Evolutionary conservation across 2,113 vertebrate species (phyloP).

Genomic region (western clawed frog (Xenopus tropicalis)): UCB_Xtro_10.0 CM004445.2:99685001-99685500

Average conservation of each 20-base stretch:
- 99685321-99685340: neutral
- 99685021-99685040: conserved; percentile 44
- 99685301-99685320: conserved; percentile 9
- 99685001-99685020: conserved; percentile 43
- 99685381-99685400: no score
- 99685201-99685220: conserved; percentile 44
- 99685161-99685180: conserved; percentile 40
- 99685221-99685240: conserved; percentile 36
- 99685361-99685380: no score
- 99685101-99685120: conserved; percentile 41
- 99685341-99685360: neutral
- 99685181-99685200: conserved; percentile 41
- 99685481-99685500: no score
- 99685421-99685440: no score
- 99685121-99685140: conserved; percentile 45
- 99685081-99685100: conserved; percentile 36
- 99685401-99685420: no score
- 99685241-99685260: conserved; percentile 39
- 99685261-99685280: conserved; percentile 41
- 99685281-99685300: conserved; percentile 29
- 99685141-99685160: conserved; percentile 39
- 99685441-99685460: no score
- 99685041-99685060: conserved; percentile 44
- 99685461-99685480: no score
- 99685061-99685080: conserved; percentile 41